Percentiles rank a stretch among this genome's conserved stretches.
These are phyloP conservation scores for Drosophila virilis DNA, from an alignment of 1,140 invertebrate genomes.

Conservation along the genomic window DNA sequence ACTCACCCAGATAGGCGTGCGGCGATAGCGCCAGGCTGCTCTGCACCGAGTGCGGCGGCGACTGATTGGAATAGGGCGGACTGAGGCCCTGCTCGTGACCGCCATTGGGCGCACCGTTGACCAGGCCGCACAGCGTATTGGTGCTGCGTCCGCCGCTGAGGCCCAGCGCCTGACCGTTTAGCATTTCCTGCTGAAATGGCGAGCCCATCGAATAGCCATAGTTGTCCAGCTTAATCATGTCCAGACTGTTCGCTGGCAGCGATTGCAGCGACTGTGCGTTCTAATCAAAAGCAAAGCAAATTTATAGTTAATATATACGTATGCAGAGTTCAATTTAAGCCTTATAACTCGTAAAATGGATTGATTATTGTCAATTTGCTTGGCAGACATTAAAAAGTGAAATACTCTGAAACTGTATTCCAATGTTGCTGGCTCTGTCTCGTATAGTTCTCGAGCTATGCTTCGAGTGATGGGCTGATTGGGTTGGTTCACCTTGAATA, in stretches of 20 bases:
- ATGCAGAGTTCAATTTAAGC: no score
- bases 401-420: no score
- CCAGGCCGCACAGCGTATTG: conserved; percentile 59
- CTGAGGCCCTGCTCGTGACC: conserved; percentile 86
- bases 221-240: conserved; percentile 84
- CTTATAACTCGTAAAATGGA: no score
- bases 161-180: conserved; percentile 85
- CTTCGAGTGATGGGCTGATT: no score
- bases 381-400: no score
- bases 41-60: conserved; percentile 92
- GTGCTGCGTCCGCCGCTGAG: conserved; percentile 52
- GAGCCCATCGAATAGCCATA: conserved; percentile 85
- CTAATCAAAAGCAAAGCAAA: conserved; percentile 45
- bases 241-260: conserved; percentile 67
- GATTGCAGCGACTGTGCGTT: conserved; percentile 85
- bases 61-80: conserved; percentile 93
- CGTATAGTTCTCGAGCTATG: no score
- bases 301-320: neutral
- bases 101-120: conserved; percentile 66
- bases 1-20: conserved; percentile 87
- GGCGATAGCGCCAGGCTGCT: conserved; percentile 92
- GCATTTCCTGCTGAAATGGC: conserved; percentile 88
- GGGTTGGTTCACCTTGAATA: no score
- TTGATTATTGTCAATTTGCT: no score
- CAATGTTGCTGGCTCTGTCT: no score